Conservation (phyloP, 1,140 invertebrate genomes). For the Plectrocnemia conspersa region DNA sequence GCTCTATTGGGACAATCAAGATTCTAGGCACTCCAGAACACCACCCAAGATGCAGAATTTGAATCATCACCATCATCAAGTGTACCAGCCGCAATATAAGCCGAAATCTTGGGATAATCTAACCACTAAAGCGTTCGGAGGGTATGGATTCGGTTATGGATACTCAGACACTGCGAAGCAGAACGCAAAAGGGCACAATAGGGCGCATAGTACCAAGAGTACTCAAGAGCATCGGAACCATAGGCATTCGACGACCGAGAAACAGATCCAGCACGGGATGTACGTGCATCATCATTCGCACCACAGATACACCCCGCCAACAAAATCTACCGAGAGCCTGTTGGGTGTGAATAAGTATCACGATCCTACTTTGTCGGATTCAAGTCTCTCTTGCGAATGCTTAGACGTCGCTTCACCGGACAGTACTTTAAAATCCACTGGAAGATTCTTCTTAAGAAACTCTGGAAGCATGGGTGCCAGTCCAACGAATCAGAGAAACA, state of each 20-base stretch:
- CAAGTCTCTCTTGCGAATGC: slow-evolving; percentile 64
- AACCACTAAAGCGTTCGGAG: slow-evolving; percentile 74
- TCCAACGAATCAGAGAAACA: slow-evolving; percentile 25
- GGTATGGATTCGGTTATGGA: slow-evolving; percentile 79
- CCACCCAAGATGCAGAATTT: slow-evolving; percentile 50
- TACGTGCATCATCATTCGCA: slow-evolving; percentile 50
- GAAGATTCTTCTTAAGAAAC: slow-evolving; percentile 20
- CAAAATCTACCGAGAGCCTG: slow-evolving; percentile 74
- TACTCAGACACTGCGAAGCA: slow-evolving; percentile 66
- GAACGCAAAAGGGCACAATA: slow-evolving; percentile 49
- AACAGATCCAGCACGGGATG: slow-evolving; percentile 47
- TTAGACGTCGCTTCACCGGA: slow-evolving; percentile 47
- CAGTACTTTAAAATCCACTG: slow-evolving; percentile 27
- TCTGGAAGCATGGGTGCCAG: slow-evolving; percentile 14
- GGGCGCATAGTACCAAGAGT: slow-evolving; percentile 45
- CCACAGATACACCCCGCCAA: slow-evolving; percentile 48
- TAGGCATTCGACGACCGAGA: slow-evolving; percentile 45
- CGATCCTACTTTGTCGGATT: slow-evolving; percentile 57
- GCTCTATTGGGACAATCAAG: slow-evolving; percentile 67
- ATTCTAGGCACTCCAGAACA: slow-evolving; percentile 27
- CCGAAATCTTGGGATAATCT: slow-evolving; percentile 86
- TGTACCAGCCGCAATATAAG: slow-evolving; percentile 53
- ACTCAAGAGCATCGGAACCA: slow-evolving; percentile 49
- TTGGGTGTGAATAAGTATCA: slow-evolving; percentile 60
- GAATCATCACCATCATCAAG: slow-evolving; percentile 43